Evolutionary conservation across 2,797 vertebrate genomes (phyloP).

Genomic region (Arrhamphus sclerolepis): DNA sequence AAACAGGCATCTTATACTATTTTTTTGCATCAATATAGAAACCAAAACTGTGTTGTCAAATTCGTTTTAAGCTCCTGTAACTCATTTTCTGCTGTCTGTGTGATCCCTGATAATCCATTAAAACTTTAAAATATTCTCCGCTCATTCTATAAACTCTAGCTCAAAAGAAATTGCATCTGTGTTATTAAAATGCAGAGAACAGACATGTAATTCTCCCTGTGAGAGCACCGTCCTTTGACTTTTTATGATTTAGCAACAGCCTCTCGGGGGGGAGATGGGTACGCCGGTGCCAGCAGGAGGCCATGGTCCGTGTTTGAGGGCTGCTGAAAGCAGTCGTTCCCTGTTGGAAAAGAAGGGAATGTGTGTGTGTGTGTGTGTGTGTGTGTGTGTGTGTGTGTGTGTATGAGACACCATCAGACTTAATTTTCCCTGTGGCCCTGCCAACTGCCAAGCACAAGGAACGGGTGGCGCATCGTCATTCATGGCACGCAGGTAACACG

Average conservation of each 20-base stretch:
- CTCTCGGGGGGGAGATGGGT: conserved; percentile 15
- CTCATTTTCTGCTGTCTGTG: conserved; percentile 19
- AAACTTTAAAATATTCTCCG: conserved; percentile 26
- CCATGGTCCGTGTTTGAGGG: conserved; percentile 42
- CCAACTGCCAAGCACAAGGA: conserved; percentile 46
- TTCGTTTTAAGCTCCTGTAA: conserved; percentile 39
- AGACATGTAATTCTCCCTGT: conserved; percentile 45
- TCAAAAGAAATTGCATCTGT: conserved; percentile 28
- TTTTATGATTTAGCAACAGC: conserved; percentile 36
- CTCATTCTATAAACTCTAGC: not conserved
- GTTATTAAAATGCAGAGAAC: conserved; percentile 38
- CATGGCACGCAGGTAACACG: conserved; percentile 51
- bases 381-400: not conserved
- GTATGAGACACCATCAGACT: conserved; percentile 26
- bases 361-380: conserved; percentile 6
- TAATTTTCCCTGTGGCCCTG: conserved; percentile 47
- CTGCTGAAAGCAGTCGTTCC: conserved; percentile 38
- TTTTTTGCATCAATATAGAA: no score
- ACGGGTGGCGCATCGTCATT: conserved; percentile 58
- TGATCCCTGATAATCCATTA: conserved; percentile 48
- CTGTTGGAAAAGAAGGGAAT: conserved; percentile 39
- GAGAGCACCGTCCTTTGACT: conserved; percentile 21
- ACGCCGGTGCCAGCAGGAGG: conserved; percentile 33
- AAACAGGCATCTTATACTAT: no score
- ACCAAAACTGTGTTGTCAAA: conserved; percentile 8